These are phyloP conservation scores for Caenorhabditis becei DNA, from an alignment of 2,888 invertebrate genomes.

Conservation along the genomic window DNA sequence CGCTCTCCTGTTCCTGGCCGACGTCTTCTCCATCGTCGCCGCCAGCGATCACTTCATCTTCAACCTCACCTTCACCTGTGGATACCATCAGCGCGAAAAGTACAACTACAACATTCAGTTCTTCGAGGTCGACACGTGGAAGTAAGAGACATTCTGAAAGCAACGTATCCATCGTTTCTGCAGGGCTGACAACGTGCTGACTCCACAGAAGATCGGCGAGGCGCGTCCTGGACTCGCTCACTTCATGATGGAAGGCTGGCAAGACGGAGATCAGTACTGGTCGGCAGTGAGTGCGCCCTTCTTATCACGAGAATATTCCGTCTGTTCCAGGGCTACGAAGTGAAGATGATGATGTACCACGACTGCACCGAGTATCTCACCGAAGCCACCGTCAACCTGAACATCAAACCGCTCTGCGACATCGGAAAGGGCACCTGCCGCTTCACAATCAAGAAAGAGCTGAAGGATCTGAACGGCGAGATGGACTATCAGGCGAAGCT, in stretches of 20 bases:
- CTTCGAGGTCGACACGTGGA: slow-evolving; percentile 14
- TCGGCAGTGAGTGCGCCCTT: not conserved
- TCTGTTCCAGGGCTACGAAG: slow-evolving; percentile 19
- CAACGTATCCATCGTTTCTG: not conserved
- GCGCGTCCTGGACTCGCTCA: slow-evolving; percentile 8
- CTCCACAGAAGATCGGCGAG: slow-evolving; percentile 17
- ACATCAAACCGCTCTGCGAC: slow-evolving; percentile 14
- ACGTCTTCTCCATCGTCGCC: not conserved
- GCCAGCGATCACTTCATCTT: slow-evolving; percentile 34
- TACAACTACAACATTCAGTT: slow-evolving; percentile 40
- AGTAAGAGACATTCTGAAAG: not conserved
- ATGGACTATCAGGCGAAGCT: not conserved
- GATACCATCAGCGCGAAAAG: slow-evolving; percentile 4
- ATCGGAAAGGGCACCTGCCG: slow-evolving; percentile 23
- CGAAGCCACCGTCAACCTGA: not conserved
- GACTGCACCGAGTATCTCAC: slow-evolving; percentile 24
- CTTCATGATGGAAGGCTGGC: slow-evolving; percentile 17
- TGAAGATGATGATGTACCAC: slow-evolving; percentile 18
- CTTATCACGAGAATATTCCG: no score
- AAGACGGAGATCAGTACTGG: slow-evolving; percentile 5
- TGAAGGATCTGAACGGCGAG: slow-evolving; percentile 15
- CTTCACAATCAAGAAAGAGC: slow-evolving; percentile 22
- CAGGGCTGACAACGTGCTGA: slow-evolving; percentile 1
- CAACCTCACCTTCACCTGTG: slow-evolving; percentile 20
- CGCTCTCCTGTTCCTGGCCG: slow-evolving; percentile 15